Conservation (phyloP, 1,140 invertebrate species). For the Brachystomella parvula region DNA sequence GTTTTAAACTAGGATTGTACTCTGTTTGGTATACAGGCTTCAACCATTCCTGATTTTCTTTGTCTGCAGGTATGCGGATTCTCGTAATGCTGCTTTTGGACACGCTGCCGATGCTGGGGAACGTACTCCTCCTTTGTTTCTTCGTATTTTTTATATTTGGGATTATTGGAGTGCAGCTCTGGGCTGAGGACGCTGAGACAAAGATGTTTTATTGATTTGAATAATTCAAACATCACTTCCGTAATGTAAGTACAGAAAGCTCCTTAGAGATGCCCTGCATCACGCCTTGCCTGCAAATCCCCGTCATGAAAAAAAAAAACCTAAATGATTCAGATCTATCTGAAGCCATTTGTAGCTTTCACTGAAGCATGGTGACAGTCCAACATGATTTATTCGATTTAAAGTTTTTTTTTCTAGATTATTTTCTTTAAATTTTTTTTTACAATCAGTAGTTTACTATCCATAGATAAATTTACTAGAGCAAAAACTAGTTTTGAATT, state of each 20-base stretch:
- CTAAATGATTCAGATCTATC: neutral
- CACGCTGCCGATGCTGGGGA: constrained; percentile 97
- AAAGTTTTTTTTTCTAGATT: too few species aligned
- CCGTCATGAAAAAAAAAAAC: neutral
- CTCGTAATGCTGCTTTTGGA: constrained; percentile 97
- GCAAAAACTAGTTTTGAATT: too few species aligned
- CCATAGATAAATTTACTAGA: too few species aligned
- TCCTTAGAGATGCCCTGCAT: neutral
- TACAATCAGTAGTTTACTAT: too few species aligned
- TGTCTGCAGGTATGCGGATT: constrained; percentile 84
- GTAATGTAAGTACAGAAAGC: constrained; percentile 11
- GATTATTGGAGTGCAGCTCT: constrained; percentile 97
- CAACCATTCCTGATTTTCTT: constrained; percentile 2
- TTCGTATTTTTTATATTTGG: constrained; percentile 99
- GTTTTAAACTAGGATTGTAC: neutral
- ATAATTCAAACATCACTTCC: constrained; percentile 42
- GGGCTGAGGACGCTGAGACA: constrained; percentile 94
- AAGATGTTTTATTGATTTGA: constrained; percentile 66
- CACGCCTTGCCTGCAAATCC: neutral
- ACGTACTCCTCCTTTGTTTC: constrained; percentile 95
- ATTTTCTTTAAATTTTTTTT: too few species aligned
- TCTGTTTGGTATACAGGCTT: neutral
- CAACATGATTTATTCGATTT: too few species aligned
- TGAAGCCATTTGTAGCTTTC: constrained; percentile 3
- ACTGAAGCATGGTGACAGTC: too few species aligned